A percentile compares a stretch with the other conserved stretches of the same genome.
Evolutionary conservation across 2,113 vertebrate genomes (phyloP).

Genomic region (Corythornis madagascariensis): DNA sequence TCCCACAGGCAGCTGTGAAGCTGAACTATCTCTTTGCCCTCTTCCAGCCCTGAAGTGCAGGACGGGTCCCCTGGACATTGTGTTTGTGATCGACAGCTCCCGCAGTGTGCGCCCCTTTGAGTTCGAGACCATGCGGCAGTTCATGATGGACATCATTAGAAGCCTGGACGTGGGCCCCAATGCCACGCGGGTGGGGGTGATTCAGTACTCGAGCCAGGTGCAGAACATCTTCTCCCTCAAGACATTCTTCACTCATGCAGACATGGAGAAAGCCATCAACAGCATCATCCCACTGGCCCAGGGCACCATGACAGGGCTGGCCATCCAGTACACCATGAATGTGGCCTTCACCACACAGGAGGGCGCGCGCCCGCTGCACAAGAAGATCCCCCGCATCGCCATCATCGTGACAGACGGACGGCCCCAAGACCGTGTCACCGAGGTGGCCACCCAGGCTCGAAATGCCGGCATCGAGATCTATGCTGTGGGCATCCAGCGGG

Average conservation of each 20-base stretch:
- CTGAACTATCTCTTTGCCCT: neutral
- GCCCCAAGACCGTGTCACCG: conserved; percentile 93
- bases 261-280: conserved; percentile 90
- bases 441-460: conserved; percentile 89
- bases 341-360: conserved; percentile 85
- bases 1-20: rapidly evolving
- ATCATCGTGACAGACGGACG: conserved; percentile 93
- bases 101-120: conserved; percentile 94
- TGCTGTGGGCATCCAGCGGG: conserved; percentile 91
- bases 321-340: conserved; percentile 93
- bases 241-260: conserved; percentile 74
- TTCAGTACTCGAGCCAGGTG: conserved; percentile 98
- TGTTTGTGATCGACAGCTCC: conserved; percentile 97
- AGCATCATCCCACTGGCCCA: conserved; percentile 90
- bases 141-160: conserved; percentile 91
- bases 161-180: conserved; percentile 87
- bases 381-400: conserved; percentile 85
- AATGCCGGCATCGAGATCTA: conserved; percentile 93
- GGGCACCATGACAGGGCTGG: conserved; percentile 97
- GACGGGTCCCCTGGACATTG: conserved; percentile 89
- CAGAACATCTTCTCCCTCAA: conserved; percentile 93
- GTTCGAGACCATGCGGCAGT: conserved; percentile 94
- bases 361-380: conserved; percentile 81
- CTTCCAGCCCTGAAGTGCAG: conserved; percentile 82
- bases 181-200: conserved; percentile 88